Percentiles rank a stretch among this genome's conserved stretches.
Conservation (phyloP, 2,113 vertebrate species). For the Eublepharis macularius region DNA sequence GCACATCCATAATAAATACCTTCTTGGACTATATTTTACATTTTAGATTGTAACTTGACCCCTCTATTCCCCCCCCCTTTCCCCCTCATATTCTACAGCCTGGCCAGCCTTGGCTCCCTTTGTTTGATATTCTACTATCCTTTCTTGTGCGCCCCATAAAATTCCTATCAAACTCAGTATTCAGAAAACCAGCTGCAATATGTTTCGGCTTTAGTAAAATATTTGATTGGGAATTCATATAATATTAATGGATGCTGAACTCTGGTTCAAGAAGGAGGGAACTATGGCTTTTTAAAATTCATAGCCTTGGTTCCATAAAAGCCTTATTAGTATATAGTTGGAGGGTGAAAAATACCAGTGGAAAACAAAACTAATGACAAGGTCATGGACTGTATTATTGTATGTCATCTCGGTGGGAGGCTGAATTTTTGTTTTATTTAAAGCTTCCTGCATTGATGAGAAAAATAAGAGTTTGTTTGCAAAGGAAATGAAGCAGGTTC, state of each 20-base stretch:
- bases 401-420: slow-evolving; percentile 47
- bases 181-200: slow-evolving; percentile 37
- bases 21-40: too few species aligned
- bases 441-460: slow-evolving; percentile 49
- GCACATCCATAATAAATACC: too few species aligned
- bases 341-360: slow-evolving; percentile 53
- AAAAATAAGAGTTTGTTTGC: slow-evolving; percentile 61
- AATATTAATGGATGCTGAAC: slow-evolving; percentile 63
- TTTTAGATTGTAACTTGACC: too few species aligned
- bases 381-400: slow-evolving; percentile 63
- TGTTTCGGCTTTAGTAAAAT: slow-evolving; percentile 58
- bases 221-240: slow-evolving; percentile 60
- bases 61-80: too few species aligned
- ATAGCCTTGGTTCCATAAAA: slow-evolving; percentile 64
- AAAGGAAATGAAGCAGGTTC: slow-evolving; percentile 57
- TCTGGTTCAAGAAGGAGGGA: slow-evolving; percentile 55
- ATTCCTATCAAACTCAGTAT: slow-evolving; percentile 26
- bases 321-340: slow-evolving; percentile 66
- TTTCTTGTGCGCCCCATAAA: slow-evolving; percentile 27
- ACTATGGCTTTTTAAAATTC: slow-evolving; percentile 69
- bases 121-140: slow-evolving; percentile 61
- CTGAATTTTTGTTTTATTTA: slow-evolving; percentile 58
- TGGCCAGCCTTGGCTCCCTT: background rate
- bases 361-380: slow-evolving; percentile 69
- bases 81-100: too few species aligned